Evolutionary conservation across 2,113 vertebrate genomes (phyloP).

Genomic region (Elephas maximus): DNA sequence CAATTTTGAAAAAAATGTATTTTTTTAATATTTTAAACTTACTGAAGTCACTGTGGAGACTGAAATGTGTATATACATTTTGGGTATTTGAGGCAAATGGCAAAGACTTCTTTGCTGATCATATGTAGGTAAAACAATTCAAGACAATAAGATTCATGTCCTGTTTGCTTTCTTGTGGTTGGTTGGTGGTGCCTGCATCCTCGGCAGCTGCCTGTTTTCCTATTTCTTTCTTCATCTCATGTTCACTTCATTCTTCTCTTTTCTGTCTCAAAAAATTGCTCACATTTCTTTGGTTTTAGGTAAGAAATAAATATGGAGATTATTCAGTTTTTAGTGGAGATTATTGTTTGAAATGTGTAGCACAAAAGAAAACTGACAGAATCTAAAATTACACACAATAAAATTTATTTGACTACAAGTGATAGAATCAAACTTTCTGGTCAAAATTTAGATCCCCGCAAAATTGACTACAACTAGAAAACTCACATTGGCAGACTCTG

Average conservation of each 20-base stretch:
- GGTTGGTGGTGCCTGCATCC: background rate
- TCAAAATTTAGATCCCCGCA: background rate
- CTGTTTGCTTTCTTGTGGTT: background rate
- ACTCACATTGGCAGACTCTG: background rate
- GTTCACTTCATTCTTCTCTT: background rate
- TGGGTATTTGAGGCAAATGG: constrained; percentile 13
- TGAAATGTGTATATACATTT: constrained; percentile 10
- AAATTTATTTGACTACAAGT: background rate
- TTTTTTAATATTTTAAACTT: constrained; percentile 10
- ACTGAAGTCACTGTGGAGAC: constrained; percentile 28
- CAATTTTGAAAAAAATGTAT: background rate
- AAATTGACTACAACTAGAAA: background rate
- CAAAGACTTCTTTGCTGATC: background rate
- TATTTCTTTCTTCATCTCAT: background rate
- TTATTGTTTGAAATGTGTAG: constrained; percentile 23
- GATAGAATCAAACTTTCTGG: background rate
- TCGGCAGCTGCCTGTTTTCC: background rate
- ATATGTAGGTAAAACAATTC: background rate
- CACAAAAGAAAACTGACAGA: background rate
- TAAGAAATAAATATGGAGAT: constrained; percentile 21
- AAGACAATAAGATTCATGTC: background rate
- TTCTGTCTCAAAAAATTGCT: background rate
- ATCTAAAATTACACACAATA: background rate
- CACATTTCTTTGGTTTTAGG: constrained; percentile 10
- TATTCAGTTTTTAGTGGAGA: constrained; percentile 12